Base-by-base conservation (phyloP, 1,140 invertebrate species). In the Cotesia glomerata region DNA sequence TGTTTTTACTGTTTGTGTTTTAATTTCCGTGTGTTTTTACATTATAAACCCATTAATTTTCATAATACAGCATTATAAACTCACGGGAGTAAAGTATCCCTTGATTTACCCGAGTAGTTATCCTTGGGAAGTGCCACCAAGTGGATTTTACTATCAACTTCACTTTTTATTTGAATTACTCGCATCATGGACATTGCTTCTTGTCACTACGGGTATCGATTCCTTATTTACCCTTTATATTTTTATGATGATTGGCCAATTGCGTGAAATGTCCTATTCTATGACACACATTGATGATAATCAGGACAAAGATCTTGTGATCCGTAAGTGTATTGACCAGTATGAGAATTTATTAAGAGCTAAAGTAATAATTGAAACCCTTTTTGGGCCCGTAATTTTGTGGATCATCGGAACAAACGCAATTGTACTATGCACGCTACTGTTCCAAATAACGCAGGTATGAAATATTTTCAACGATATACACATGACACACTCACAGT, bases 401-500 rank as follows among this genome's bases (percentile, higher is more conserved):
- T 78, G 77, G 70, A 67, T 76, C 1, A 73, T 74, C 2, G 3
- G 76, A n/a, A 73, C 78, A 0, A 78, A 74, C 39, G 77, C 80
- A 8, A 16, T 77, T 2, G 51, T 78, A 1, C 70, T 80, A 7
- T 81, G 80, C 34, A 59, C 72, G 1, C 11, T 81, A 26, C 74
- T 80, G 36, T 82, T 78, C 61, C 81, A 82, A 73, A 18, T 73
- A 1, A 35, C 77, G 5, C 76, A 79, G 73, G 81, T 82, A 71
- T 71, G 65, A 58, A 11, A 26, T 1, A 69, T 32, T n/a, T 58
- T 59, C 11, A 52, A 14, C 3, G 14, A 61, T 51, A 45, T 7
- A 45, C 11, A 8, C 7, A 45, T 63, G 26, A 26, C 26, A n/a
- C n/a, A n/a, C n/a, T n/a, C n/a, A n/a, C n/a, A n/a, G n/a, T n/a